Conservation (phyloP, 2,113 vertebrate species). For the Pelvicachromis taeniatus region DNA sequence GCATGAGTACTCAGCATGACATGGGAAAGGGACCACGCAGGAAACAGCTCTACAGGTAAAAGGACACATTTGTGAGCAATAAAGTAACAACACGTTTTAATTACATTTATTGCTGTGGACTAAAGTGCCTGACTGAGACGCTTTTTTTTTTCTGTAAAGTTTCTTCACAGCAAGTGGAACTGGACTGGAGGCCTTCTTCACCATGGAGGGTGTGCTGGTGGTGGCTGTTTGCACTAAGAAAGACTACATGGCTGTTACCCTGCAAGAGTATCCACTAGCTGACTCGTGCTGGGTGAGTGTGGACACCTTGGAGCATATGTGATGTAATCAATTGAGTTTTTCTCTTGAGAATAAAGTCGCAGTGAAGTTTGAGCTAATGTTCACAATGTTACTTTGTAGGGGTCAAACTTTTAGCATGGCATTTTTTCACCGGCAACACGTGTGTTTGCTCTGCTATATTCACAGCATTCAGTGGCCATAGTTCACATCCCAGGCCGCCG, state of each 20-base stretch:
- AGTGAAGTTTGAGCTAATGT: not conserved
- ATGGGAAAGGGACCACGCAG: constrained; percentile 79
- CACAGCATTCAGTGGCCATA: constrained; percentile 85
- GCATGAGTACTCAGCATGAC: constrained; percentile 34
- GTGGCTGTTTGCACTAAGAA: constrained; percentile 97
- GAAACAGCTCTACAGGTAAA: constrained; percentile 95
- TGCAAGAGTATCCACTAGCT: constrained; percentile 79
- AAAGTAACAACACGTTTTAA: not conserved
- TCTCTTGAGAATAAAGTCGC: not conserved
- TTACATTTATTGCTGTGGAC: not conserved
- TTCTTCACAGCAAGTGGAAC: constrained; percentile 91
- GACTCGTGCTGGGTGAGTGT: constrained; percentile 87
- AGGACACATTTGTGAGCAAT: not conserved
- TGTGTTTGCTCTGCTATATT: not conserved
- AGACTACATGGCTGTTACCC: constrained; percentile 88
- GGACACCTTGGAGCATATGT: not conserved
- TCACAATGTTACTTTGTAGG: not conserved
- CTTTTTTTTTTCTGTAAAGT: constrained; percentile 60
- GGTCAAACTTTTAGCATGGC: not conserved
- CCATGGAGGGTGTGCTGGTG: constrained; percentile 83
- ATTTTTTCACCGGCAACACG: not conserved
- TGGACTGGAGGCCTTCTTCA: constrained; percentile 95
- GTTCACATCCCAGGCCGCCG: constrained; percentile 86
- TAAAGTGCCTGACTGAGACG: not conserved
- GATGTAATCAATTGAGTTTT: not conserved